phyloP scores from a whole-genome alignment of 2,797 vertebrate genomes.

The Cynodonichthys magdalenae region DNA sequence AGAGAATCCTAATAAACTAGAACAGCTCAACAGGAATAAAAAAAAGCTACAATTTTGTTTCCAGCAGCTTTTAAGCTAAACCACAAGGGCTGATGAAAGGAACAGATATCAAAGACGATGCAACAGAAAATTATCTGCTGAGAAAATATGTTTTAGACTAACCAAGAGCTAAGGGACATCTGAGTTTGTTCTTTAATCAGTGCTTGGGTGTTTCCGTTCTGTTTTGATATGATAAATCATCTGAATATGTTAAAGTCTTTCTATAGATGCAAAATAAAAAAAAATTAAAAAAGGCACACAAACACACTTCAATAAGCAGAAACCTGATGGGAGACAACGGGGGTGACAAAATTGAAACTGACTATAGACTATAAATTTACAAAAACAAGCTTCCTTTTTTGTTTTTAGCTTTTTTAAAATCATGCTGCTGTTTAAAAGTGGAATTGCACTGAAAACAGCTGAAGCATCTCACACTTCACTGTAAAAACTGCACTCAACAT shows the following conservation, averaged over 20 bases:
- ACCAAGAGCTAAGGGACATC: background rate
- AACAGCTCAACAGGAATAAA: background rate
- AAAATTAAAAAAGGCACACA: constrained; percentile 8
- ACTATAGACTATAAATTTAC: background rate
- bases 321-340: background rate
- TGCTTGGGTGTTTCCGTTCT: background rate
- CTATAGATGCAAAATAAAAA: background rate
- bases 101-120: no score
- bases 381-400: background rate
- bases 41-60: background rate
- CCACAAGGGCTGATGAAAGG: no score
- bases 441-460: background rate
- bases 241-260: background rate
- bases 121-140: no score
- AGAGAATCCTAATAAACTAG: background rate
- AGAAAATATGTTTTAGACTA: background rate
- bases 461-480: constrained; percentile 2
- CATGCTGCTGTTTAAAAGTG: background rate
- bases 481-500: constrained; percentile 29
- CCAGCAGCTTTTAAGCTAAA: background rate
- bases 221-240: background rate
- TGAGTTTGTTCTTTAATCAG: background rate
- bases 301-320: background rate
- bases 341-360: constrained; percentile 16
- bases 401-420: background rate